Percentiles rank a stretch among this genome's conserved stretches.
phyloP scores from a whole-genome alignment of 2,113 vertebrate species.

The Oncorhynchus gorbuscha region DNA sequence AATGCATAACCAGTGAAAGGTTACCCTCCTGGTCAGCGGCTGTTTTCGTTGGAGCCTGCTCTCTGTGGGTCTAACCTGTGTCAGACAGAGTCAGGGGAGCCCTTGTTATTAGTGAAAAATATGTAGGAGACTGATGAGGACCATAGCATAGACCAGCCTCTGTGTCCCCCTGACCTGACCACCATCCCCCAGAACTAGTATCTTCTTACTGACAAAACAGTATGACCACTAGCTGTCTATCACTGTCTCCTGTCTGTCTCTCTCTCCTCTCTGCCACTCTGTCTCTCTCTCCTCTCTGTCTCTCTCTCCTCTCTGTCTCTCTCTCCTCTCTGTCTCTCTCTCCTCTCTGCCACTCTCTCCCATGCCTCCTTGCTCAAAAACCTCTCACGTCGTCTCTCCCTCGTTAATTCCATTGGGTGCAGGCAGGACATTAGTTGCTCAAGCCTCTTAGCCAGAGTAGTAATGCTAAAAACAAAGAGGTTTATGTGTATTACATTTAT shows the following conservation, averaged over 20 bases:
- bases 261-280: not conserved
- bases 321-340: not conserved
- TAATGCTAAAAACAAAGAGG: too few relatives aligned
- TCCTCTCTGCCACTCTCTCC: not conserved
- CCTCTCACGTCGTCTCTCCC: not conserved
- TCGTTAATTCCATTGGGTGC: not conserved
- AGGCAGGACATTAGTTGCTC: not conserved
- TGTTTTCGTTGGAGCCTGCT: not conserved
- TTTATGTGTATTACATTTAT: too few relatives aligned
- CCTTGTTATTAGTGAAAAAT: not conserved
- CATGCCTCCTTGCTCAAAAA: too few relatives aligned
- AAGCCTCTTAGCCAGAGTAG: too few relatives aligned
- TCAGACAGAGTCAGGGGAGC: not conserved
- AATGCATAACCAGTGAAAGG: not conserved
- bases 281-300: not conserved
- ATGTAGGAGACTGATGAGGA: constrained; percentile 1
- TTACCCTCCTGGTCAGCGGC: not conserved
- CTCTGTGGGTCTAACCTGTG: constrained; percentile 1
- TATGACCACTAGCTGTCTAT: not conserved
- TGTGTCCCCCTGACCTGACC: not conserved
- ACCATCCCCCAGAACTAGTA: not conserved
- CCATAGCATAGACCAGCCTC: too few relatives aligned
- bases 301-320: not conserved
- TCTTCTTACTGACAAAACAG: constrained; percentile 7
- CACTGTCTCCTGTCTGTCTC: not conserved